These are phyloP conservation scores for Ornithoptera priamus DNA, from an alignment of 2,888 invertebrate species.

Conservation along the genomic window DNA sequence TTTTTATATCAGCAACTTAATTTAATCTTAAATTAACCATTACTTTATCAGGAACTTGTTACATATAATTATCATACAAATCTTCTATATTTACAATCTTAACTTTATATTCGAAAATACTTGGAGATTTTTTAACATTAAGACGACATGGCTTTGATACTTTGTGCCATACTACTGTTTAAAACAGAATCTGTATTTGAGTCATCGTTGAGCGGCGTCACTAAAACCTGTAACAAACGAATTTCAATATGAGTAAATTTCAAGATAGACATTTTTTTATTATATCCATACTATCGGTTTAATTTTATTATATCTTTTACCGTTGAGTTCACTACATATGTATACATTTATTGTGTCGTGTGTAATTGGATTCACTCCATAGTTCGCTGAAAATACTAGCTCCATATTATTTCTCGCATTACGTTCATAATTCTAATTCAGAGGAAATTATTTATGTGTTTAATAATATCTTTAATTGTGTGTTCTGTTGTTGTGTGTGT, in stretches of 20 bases:
- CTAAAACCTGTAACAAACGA: constrained; percentile 53
- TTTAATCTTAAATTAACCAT: constrained; percentile 10
- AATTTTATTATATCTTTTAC: background rate
- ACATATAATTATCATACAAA: constrained; percentile 23
- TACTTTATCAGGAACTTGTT: constrained; percentile 21
- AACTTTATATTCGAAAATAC: constrained; percentile 51
- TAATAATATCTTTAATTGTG: background rate
- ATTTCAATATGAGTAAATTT: too few relatives aligned
- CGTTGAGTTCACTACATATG: background rate
- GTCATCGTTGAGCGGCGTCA: constrained; percentile 59
- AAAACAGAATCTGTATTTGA: constrained; percentile 49
- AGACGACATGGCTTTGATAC: constrained; percentile 58
- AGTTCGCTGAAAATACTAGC: background rate
- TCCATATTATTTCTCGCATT: background rate
- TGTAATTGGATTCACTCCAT: background rate
- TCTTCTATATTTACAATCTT: constrained; percentile 53
- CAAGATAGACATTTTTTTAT: too few relatives aligned
- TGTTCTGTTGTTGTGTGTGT: background rate
- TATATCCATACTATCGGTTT: background rate
- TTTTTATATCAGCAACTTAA: constrained; percentile 5
- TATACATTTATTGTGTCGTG: background rate
- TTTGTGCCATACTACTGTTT: constrained; percentile 54
- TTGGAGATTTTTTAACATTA: constrained; percentile 36
- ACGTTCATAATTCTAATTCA: background rate
- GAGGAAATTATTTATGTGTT: background rate